Evolutionary conservation across 2,113 vertebrate species (phyloP).

Genomic region (Malurus melanocephalus): DNA sequence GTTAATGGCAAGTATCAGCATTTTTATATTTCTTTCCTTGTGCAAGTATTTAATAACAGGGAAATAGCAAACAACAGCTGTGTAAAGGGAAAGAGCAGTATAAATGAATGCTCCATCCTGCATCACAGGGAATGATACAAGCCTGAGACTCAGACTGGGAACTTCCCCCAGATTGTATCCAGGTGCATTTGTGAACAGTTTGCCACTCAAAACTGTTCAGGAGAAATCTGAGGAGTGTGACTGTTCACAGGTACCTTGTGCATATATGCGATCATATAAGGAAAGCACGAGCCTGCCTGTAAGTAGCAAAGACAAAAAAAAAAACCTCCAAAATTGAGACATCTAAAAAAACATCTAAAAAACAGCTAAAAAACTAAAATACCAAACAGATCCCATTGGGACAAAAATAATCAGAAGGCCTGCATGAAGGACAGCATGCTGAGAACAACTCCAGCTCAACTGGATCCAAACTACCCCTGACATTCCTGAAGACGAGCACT

Average conservation of each 20-base stretch:
- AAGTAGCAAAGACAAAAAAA: background rate
- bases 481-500: background rate
- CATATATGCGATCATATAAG: background rate
- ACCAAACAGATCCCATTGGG: background rate
- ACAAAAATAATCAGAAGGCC: background rate
- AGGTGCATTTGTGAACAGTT: slow-evolving; percentile 18
- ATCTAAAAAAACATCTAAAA: background rate
- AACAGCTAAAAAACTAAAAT: background rate
- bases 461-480: background rate
- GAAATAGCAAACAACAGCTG: slow-evolving; percentile 69
- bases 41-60: slow-evolving; percentile 67
- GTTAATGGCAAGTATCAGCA: slow-evolving; percentile 67
- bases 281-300: background rate
- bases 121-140: slow-evolving; percentile 8
- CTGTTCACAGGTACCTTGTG: background rate
- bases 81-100: slow-evolving; percentile 59
- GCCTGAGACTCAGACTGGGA: slow-evolving; percentile 27
- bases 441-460: background rate
- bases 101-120: slow-evolving; percentile 54
- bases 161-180: slow-evolving; percentile 23
- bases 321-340: background rate
- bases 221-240: background rate
- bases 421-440: background rate
- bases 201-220: background rate
- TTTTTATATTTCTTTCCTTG: slow-evolving; percentile 66